Conservation (phyloP, 2,888 invertebrate species). For the Lycaena phlaeas region DNA sequence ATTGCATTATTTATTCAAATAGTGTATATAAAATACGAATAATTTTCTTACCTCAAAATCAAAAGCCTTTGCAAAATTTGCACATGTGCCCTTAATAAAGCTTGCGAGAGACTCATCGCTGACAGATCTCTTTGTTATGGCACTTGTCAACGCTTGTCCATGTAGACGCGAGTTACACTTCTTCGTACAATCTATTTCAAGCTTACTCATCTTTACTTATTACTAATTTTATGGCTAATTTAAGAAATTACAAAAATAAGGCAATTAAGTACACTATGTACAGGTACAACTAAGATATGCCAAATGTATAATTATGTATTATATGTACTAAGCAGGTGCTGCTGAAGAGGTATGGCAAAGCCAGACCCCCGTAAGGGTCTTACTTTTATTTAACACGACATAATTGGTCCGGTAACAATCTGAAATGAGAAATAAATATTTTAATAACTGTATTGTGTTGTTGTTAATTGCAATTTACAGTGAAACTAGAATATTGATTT, state of each 20-base stretch:
- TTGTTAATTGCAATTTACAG: too few species aligned
- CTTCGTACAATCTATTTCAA: conserved; percentile 71
- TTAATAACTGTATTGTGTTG: too few species aligned
- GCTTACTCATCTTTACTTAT: conserved; percentile 49
- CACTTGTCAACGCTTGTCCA: conserved; percentile 74
- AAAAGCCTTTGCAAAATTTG: conserved; percentile 72
- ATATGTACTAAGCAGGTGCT: too few species aligned
- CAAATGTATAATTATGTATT: too few species aligned
- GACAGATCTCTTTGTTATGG: conserved; percentile 76
- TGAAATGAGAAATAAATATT: conserved; percentile 38
- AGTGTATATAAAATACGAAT: too few species aligned
- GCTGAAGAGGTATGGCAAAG: conserved; percentile 18
- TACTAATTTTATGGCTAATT: background rate
- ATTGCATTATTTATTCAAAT: too few species aligned
- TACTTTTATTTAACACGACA: conserved; percentile 42
- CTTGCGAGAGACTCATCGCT: conserved; percentile 73
- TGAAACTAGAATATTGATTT: too few species aligned
- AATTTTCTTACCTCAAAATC: conserved; percentile 74
- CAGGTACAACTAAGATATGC: conserved; percentile 23
- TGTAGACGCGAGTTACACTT: conserved; percentile 72
- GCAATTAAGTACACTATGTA: conserved; percentile 9
- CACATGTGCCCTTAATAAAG: conserved; percentile 72
- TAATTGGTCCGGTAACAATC: conserved; percentile 40
- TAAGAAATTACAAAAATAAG: background rate
- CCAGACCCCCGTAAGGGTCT: conserved; percentile 45